phyloP scores from a whole-genome alignment of 2,113 vertebrate species.

The Albula glossodonta region DNA sequence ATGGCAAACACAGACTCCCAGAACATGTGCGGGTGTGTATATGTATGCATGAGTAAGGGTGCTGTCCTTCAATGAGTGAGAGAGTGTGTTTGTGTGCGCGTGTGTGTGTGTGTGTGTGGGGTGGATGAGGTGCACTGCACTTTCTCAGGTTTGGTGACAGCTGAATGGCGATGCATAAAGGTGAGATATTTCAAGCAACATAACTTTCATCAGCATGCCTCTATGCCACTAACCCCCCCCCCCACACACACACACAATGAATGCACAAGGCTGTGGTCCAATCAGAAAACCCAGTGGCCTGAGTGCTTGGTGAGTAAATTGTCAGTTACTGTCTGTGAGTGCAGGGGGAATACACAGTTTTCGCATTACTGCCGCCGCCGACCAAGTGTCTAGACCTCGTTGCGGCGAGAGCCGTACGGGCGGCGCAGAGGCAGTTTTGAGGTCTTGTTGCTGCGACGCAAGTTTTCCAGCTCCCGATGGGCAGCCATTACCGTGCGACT shows the following conservation, averaged over 20 bases:
- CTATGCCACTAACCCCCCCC: not conserved
- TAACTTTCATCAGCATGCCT: not conserved
- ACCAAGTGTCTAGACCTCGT: not conserved
- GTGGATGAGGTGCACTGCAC: too few species aligned
- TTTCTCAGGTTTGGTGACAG: not conserved
- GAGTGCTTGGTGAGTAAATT: not conserved
- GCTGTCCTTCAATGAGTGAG: not conserved
- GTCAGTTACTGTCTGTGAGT: not conserved
- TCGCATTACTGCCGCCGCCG: not conserved
- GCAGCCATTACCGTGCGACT: constrained; percentile 66
- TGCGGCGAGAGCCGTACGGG: constrained; percentile 11
- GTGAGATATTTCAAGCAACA: not conserved
- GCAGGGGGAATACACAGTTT: not conserved
- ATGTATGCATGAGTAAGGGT: not conserved
- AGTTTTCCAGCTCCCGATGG: constrained; percentile 57
- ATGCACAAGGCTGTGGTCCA: not conserved
- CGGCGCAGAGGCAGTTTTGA: constrained; percentile 34
- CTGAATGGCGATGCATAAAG: not conserved
- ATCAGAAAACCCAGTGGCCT: not conserved
- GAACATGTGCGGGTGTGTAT: not conserved
- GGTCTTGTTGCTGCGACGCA: constrained; percentile 52
- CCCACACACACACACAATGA: not conserved
- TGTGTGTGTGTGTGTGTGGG: not conserved
- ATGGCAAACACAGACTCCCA: too few species aligned
- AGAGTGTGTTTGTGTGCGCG: not conserved